These are phyloP conservation scores for Philereme transversata DNA, from an alignment of 2,888 invertebrate genomes.

Conservation along the genomic window DNA sequence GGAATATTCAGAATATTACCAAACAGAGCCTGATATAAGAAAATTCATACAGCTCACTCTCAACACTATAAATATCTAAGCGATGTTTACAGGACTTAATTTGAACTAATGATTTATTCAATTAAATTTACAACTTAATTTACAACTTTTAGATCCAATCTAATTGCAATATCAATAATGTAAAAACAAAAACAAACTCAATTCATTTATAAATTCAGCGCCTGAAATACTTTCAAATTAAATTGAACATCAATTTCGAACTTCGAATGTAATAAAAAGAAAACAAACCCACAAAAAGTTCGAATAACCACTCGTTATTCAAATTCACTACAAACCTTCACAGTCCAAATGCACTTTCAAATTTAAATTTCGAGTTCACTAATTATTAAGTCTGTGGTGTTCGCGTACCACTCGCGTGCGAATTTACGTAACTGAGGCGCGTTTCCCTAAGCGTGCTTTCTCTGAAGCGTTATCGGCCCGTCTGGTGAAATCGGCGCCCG, in stretches of 20 bases:
- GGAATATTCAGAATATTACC: slow-evolving; percentile 39
- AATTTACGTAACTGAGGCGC: slow-evolving; percentile 57
- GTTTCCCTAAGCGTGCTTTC: slow-evolving; percentile 65
- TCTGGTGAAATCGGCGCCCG: slow-evolving; percentile 63
- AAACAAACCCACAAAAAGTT: slow-evolving; percentile 16
- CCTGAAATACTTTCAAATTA: neutral
- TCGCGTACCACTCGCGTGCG: slow-evolving; percentile 27
- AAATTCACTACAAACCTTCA: slow-evolving; percentile 55
- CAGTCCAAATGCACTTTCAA: slow-evolving; percentile 42
- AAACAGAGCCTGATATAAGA: slow-evolving; percentile 25
- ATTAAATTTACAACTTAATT: no score
- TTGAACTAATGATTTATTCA: no score
- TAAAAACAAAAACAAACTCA: neutral
- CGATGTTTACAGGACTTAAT: neutral
- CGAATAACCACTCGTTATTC: slow-evolving; percentile 19
- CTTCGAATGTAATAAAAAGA: slow-evolving; percentile 1
- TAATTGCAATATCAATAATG: neutral
- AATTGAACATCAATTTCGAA: slow-evolving; percentile 1
- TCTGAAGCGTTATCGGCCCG: slow-evolving; percentile 65
- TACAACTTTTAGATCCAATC: no score
- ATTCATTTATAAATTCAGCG: slow-evolving; percentile 1
- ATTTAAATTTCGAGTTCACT: slow-evolving; percentile 41
- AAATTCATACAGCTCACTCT: slow-evolving; percentile 20
- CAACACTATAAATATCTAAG: slow-evolving; percentile 7
- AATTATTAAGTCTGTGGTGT: slow-evolving; percentile 29